Evolutionary conservation across 1,140 invertebrate genomes (phyloP), one percentile per base, ranked within the genome.

Genomic region (Chlorops oryzae): DNA sequence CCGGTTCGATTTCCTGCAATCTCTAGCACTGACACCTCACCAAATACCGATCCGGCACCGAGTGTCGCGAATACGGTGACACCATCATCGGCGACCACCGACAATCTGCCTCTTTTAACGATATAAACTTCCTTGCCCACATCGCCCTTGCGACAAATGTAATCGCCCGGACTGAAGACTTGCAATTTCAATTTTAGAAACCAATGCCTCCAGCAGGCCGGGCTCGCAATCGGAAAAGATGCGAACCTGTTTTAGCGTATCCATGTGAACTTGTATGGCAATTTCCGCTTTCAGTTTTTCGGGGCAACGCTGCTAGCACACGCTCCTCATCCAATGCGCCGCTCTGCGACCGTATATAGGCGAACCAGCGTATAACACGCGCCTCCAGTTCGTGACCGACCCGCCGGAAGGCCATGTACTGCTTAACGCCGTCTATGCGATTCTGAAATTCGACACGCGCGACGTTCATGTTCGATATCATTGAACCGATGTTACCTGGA

Each of bases 91-190:
- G 83, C 87, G 0, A 95, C 88, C 0, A 94, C 90, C 46, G 85
- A 84, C 2, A 96, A 75, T 58, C 85, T 81, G 5, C 92, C 92
- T 49, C 88, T 73, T 74, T 95, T 96, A 1, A 96, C 90, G 50
- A 96, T 96, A 65, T 96, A 96, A 92, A 96, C 94, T 68, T 96
- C 92, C 74, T 93, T 91, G 18, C 94, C 93, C 1, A 97, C 93
- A 65, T 97, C 93, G 0, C 93, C 93, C 72, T 96, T 96, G 15
- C 92, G 80, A 63, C 94, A 97, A 37, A 98, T 93, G 64, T 93
- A 97, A 75, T 98, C 94, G 1, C 91, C 91, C 0, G 94, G 94
- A 67, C 89, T 92, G 74, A 96, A 97, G 0, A 97, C 92, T 64
- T 96, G 90, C 35, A 96, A 76, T 56, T 88, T 81, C 5, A 97